Evolutionary conservation across 2,888 invertebrate genomes (phyloP).

Genomic region (Steromphala cineraria): DNA sequence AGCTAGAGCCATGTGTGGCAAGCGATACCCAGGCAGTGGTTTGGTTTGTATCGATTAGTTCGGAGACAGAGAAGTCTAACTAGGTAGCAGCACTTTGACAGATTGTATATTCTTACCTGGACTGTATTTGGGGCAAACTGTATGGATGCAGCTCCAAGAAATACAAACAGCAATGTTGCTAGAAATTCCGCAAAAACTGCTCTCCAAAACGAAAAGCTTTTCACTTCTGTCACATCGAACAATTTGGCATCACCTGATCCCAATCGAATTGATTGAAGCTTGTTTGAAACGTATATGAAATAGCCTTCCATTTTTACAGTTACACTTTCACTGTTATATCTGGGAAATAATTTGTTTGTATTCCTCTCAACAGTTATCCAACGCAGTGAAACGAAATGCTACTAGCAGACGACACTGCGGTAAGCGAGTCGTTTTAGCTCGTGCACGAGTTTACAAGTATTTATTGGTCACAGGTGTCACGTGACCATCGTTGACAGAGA

Average conservation of each 20-base stretch:
- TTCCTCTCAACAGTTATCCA: neutral
- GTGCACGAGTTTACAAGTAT: neutral
- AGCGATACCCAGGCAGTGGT: too few relatives aligned
- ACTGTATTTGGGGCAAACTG: slow-evolving; percentile 31
- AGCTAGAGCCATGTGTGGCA: too few relatives aligned
- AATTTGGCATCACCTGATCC: slow-evolving; percentile 37
- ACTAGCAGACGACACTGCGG: neutral
- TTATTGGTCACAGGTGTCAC: neutral
- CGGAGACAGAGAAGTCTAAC: too few relatives aligned
- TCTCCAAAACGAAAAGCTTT: slow-evolving; percentile 71
- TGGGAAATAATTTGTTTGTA: too few relatives aligned
- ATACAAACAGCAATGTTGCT: slow-evolving; percentile 73
- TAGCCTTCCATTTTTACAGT: slow-evolving; percentile 49
- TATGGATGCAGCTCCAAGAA: slow-evolving; percentile 73
- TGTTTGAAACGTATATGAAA: slow-evolving; percentile 54
- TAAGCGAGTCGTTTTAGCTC: neutral
- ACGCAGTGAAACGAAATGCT: neutral
- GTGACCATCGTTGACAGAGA: neutral
- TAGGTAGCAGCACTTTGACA: too few relatives aligned
- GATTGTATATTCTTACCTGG: slow-evolving; percentile 3
- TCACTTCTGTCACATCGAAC: slow-evolving; percentile 47
- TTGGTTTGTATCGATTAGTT: too few relatives aligned
- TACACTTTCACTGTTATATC: too few relatives aligned
- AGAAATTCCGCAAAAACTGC: slow-evolving; percentile 74
- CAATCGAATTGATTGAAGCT: slow-evolving; percentile 47